phyloP scores from a whole-genome alignment of 1,140 invertebrate species.

The Pararge aegeria region DNA sequence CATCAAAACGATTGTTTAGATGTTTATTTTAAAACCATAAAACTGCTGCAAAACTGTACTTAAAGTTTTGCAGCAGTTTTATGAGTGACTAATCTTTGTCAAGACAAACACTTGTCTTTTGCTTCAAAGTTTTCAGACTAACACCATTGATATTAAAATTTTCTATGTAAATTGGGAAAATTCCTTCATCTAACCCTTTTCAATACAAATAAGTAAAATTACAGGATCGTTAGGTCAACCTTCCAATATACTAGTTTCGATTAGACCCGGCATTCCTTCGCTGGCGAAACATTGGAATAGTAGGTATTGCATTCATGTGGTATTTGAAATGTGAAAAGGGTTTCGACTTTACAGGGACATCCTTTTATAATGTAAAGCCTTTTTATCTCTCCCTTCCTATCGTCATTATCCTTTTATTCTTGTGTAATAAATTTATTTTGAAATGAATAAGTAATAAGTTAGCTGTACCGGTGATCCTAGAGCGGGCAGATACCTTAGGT shows the following conservation, averaged over 20 bases:
- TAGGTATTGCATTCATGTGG: background rate
- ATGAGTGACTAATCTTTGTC: too few relatives aligned
- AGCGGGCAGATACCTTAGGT: too few relatives aligned
- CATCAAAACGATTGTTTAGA: too few relatives aligned
- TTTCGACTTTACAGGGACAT: background rate
- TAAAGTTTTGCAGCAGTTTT: too few relatives aligned
- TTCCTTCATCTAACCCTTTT: background rate
- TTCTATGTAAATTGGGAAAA: background rate
- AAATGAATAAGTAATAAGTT: too few relatives aligned
- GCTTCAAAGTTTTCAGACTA: too few relatives aligned
- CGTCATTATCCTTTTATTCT: background rate
- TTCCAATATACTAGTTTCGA: background rate
- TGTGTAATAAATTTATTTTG: too few relatives aligned
- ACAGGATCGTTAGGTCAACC: background rate
- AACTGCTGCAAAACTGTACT: too few relatives aligned
- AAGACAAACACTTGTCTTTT: too few relatives aligned
- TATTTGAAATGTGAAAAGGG: background rate
- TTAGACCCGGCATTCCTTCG: background rate
- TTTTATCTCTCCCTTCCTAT: background rate
- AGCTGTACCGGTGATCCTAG: too few relatives aligned
- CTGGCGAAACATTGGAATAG: background rate
- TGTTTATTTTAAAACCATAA: too few relatives aligned
- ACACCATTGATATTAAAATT: background rate
- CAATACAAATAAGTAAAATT: background rate
- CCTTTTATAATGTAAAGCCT: background rate